Conservation (phyloP, 1,140 invertebrate genomes). For the Eupristina koningsbergeri region DNA sequence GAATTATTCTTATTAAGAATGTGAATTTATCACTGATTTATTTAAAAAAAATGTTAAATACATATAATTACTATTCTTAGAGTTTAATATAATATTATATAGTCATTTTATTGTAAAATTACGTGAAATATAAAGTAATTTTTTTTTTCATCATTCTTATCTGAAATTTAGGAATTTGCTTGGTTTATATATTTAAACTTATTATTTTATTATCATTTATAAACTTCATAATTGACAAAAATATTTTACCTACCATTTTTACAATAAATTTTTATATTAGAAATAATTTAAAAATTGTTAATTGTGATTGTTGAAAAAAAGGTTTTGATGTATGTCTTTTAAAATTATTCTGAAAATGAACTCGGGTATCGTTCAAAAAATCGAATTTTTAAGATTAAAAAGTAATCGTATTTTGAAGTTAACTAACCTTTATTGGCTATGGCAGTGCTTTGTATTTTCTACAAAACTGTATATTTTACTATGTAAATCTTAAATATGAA, state of each 20-base stretch:
- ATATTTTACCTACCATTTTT: neutral
- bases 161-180: no score
- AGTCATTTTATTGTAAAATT: neutral
- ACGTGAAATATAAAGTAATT: neutral
- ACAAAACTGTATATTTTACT: constrained; percentile 43
- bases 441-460: constrained; percentile 45
- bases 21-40: no score
- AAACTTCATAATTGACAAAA: neutral
- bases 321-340: neutral
- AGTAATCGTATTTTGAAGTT: constrained; percentile 9
- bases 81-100: no score
- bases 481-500: constrained; percentile 37
- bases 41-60: no score
- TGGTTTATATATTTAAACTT: no score
- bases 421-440: constrained; percentile 30
- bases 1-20: neutral
- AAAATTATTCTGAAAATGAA: neutral
- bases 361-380: constrained; percentile 18
- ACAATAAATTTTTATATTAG: constrained; percentile 3
- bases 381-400: constrained; percentile 45
- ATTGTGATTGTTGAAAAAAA: constrained; percentile 35
- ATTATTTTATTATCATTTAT: no score
- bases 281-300: constrained; percentile 28
- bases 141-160: neutral
- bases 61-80: no score